Percentiles rank a stretch among this genome's conserved stretches.
Conservation (phyloP, 2,797 vertebrate species). For the Poeciliopsis turneri region DNA sequence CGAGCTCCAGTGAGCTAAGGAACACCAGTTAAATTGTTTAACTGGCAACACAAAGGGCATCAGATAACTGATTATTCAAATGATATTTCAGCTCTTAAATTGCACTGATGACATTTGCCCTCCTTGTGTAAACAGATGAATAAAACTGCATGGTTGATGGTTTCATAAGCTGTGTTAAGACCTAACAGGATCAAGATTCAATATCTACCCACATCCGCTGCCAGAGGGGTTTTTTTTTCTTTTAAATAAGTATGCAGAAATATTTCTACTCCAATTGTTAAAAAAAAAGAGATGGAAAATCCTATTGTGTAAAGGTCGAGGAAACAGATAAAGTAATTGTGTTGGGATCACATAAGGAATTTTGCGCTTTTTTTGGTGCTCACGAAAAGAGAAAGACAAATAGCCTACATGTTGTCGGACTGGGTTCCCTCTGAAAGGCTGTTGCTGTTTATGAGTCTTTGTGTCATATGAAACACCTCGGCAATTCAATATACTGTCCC, state of each 20-base stretch:
- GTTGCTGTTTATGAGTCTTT: constrained; percentile 69
- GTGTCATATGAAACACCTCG: constrained; percentile 71
- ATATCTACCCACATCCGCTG: constrained; percentile 44
- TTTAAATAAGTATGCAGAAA: constrained; percentile 46
- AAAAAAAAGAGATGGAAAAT: constrained; percentile 16
- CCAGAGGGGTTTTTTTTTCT: constrained; percentile 26
- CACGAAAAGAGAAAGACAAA: constrained; percentile 20
- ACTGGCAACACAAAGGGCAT: constrained; percentile 21
- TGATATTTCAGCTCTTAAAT: constrained; percentile 8
- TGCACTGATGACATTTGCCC: constrained; percentile 9
- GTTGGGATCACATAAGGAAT: constrained; percentile 26
- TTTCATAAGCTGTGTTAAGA: constrained; percentile 42
- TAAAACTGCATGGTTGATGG: constrained; percentile 42
- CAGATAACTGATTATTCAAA: constrained; percentile 16
- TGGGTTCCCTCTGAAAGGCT: constrained; percentile 45
- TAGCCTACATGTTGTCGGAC: constrained; percentile 36
- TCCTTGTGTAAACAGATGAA: constrained; percentile 29
- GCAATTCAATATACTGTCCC: constrained; percentile 69
- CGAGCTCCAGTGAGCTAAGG: neutral
- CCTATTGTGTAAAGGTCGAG: constrained; percentile 13
- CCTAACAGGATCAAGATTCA: constrained; percentile 45
- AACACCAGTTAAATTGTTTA: neutral
- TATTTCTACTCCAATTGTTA: constrained; percentile 15
- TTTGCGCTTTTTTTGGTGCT: constrained; percentile 25
- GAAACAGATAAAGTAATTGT: constrained; percentile 22